A percentile compares a stretch with the other conserved stretches of the same genome.
Evolutionary conservation across 2,888 invertebrate species (phyloP).

Genomic region (Nemotelus pantherinus): DNA sequence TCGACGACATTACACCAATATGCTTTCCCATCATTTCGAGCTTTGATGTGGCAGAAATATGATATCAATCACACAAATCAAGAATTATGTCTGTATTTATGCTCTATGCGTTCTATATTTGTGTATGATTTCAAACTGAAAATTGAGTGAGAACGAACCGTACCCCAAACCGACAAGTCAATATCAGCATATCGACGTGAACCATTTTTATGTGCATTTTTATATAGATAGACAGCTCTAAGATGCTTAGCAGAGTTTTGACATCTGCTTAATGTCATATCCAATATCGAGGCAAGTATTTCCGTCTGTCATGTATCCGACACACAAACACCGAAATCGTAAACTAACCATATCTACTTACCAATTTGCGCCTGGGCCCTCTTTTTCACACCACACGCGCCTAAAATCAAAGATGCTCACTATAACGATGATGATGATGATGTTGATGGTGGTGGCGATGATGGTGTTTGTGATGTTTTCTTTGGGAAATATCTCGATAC

Average conservation of each 20-base stretch:
- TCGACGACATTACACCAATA: background rate
- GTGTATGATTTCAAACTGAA: background rate
- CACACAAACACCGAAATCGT: constrained; percentile 10
- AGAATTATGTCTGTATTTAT: background rate
- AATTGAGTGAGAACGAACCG: background rate
- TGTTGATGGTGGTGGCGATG: too few species aligned
- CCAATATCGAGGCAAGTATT: constrained; percentile 23
- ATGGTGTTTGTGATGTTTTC: background rate
- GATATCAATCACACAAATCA: constrained; percentile 2
- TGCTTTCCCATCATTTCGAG: constrained; percentile 11
- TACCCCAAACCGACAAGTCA: too few species aligned
- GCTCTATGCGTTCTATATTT: background rate
- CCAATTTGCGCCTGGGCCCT: constrained; percentile 26
- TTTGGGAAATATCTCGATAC: background rate
- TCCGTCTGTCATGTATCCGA: constrained; percentile 23
- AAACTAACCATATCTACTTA: constrained; percentile 36
- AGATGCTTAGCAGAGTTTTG: constrained; percentile 30
- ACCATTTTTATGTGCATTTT: too few species aligned
- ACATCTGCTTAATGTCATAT: constrained; percentile 41
- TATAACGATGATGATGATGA: background rate
- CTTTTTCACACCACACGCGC: constrained; percentile 5
- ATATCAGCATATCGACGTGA: too few species aligned
- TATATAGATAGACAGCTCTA: too few species aligned
- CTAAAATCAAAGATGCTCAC: constrained; percentile 1
- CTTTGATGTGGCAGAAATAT: constrained; percentile 32